A percentile compares a stretch with the other conserved stretches of the same genome.
These are phyloP conservation scores for Oreochromis aureus DNA, from an alignment of 2,113 vertebrate species.

Conservation along the genomic window DNA sequence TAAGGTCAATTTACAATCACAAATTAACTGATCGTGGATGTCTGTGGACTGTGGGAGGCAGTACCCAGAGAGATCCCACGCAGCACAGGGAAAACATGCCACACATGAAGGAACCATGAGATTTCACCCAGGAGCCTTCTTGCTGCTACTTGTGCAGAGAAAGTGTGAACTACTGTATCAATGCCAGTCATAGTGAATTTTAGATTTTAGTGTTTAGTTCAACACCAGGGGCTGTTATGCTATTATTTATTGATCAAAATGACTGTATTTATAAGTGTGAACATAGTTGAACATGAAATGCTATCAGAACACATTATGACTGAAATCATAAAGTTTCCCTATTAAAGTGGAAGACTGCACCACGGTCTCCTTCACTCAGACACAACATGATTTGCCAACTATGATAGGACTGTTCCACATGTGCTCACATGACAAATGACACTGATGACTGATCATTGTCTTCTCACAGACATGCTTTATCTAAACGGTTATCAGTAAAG, in stretches of 20 bases:
- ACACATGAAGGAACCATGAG: not conserved
- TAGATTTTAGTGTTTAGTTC: not conserved
- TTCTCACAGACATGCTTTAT: not conserved
- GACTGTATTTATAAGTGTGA: not conserved
- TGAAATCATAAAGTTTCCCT: not conserved
- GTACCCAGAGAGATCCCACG: not conserved
- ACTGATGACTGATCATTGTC: not conserved
- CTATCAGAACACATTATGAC: not conserved
- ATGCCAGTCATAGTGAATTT: not conserved
- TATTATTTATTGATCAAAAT: not conserved
- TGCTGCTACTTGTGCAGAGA: not conserved
- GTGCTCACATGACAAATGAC: not conserved
- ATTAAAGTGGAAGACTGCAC: not conserved
- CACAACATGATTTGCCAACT: not conserved
- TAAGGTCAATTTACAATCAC: not conserved
- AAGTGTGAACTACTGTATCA: not conserved
- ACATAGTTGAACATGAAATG: not conserved
- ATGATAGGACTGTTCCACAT: not conserved
- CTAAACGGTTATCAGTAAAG: not conserved
- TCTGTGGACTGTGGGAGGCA: not conserved
- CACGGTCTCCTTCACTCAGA: not conserved
- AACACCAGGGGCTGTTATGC: not conserved
- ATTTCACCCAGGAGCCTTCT: not conserved
- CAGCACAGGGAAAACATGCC: not conserved
- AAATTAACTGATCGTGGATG: rapidly evolving